Evolutionary conservation across 2,888 invertebrate species (phyloP).

Genomic region (Dioctria linearis): DNA sequence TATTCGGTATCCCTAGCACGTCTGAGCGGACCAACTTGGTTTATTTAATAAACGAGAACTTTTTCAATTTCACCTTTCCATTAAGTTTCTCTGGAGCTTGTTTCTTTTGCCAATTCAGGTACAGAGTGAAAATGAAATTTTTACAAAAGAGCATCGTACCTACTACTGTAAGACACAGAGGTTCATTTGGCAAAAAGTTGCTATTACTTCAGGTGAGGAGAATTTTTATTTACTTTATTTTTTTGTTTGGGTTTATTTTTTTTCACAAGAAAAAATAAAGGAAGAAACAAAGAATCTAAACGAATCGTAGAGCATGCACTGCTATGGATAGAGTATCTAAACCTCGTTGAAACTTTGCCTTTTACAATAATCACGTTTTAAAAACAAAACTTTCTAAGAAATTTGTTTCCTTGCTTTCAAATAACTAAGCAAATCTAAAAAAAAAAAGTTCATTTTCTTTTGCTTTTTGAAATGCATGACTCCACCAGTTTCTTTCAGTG

Average conservation of each 20-base stretch:
- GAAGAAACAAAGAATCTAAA: neutral
- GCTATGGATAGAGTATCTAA: conserved; percentile 1
- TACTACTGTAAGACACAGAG: conserved; percentile 32
- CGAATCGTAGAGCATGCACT: neutral
- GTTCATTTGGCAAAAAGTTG: conserved; percentile 50
- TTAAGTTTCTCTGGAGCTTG: conserved; percentile 37
- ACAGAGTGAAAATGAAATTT: conserved; percentile 55
- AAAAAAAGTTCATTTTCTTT: conserved; percentile 23
- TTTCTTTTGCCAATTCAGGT: conserved; percentile 36
- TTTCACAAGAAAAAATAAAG: neutral
- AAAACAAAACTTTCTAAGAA: conserved; percentile 43
- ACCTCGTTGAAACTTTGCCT: conserved; percentile 37
- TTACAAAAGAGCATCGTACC: conserved; percentile 50
- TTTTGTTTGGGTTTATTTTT: conserved; percentile 21
- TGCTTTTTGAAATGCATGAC: conserved; percentile 38
- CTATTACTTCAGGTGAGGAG: conserved; percentile 49
- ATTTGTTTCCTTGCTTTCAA: conserved; percentile 39
- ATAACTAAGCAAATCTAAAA: conserved; percentile 31
- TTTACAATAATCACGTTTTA: conserved; percentile 44
- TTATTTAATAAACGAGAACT: conserved; percentile 58
- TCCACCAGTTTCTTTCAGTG: neutral
- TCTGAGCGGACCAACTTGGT: conserved; percentile 57
- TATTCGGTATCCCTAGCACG: conserved; percentile 56
- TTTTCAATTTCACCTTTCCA: conserved; percentile 58
- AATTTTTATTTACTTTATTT: conserved; percentile 32